These are phyloP conservation scores for Microplitis demolitor DNA, from an alignment of 1,140 invertebrate species.

Conservation along the genomic window DNA sequence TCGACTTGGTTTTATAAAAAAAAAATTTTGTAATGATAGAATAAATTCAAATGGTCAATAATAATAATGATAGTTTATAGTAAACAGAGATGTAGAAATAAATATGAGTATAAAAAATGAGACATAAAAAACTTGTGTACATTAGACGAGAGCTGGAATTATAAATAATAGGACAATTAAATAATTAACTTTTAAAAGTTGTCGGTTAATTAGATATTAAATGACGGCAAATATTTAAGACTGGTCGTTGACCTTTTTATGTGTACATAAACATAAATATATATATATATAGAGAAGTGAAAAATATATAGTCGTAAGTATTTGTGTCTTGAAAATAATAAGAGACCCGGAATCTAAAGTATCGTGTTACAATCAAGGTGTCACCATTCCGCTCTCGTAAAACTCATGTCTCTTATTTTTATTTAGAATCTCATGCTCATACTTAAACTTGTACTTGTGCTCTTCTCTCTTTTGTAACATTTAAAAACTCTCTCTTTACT, in stretches of 20 bases:
- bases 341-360: slow-evolving; percentile 11
- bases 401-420: slow-evolving; percentile 26
- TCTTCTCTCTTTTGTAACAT: not conserved
- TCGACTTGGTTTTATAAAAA: no score
- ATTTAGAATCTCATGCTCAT: not conserved
- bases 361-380: slow-evolving; percentile 25
- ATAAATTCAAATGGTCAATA: no score
- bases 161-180: no score
- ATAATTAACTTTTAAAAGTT: no score
- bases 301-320: not conserved
- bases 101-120: no score
- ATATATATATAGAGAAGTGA: not conserved
- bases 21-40: no score
- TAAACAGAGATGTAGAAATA: no score
- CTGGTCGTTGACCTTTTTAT: slow-evolving; percentile 5
- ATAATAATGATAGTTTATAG: no score
- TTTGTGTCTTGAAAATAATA: not conserved
- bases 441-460: not conserved
- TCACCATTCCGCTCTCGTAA: slow-evolving; percentile 24
- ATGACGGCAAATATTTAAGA: slow-evolving; percentile 8
- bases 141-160: no score
- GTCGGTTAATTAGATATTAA: not conserved
- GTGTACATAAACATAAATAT: not conserved
- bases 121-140: no score
- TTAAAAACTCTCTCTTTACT: no score